Percentiles rank a stretch among this genome's conserved stretches.
These are phyloP conservation scores for Lapara coniferarum DNA, from an alignment of 2,888 invertebrate species.

Conservation along the genomic window DNA sequence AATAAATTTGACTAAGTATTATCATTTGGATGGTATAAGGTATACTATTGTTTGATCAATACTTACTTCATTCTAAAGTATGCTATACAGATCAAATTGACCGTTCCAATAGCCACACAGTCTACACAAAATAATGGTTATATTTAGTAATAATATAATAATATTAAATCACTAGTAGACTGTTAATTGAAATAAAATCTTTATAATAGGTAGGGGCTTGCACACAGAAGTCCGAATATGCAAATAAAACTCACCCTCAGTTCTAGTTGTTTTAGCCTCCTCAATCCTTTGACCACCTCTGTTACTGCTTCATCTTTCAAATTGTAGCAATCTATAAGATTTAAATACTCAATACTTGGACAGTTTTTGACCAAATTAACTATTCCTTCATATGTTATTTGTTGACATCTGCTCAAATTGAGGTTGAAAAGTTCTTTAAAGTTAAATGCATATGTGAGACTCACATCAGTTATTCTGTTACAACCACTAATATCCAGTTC, in stretches of 20 bases:
- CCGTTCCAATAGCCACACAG: no score
- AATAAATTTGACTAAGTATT: no score
- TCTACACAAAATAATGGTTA: no score
- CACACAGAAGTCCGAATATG: no score
- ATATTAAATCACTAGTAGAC: no score
- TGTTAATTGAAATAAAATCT: no score
- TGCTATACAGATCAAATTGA: no score
- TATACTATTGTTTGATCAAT: no score
- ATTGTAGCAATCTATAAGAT: constrained; percentile 86
- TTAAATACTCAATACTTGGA: constrained; percentile 87
- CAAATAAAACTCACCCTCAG: constrained; percentile 72
- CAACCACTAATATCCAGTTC: constrained; percentile 87
- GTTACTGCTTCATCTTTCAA: constrained; percentile 85
- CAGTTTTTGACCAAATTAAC: constrained; percentile 85
- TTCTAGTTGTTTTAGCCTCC: constrained; percentile 82
- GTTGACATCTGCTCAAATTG: constrained; percentile 87
- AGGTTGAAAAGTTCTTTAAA: constrained; percentile 86
- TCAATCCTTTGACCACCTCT: constrained; percentile 65
- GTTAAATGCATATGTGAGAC: constrained; percentile 86
- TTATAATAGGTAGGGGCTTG: no score
- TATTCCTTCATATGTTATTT: constrained; percentile 87
- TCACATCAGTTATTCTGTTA: constrained; percentile 88
- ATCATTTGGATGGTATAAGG: no score
- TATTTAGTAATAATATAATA: no score
- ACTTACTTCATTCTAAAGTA: no score